Evolutionary conservation across 2,797 vertebrate species (phyloP), one percentile per base, ranked within the genome.

Genomic region (Hemitrygon akajei): DNA sequence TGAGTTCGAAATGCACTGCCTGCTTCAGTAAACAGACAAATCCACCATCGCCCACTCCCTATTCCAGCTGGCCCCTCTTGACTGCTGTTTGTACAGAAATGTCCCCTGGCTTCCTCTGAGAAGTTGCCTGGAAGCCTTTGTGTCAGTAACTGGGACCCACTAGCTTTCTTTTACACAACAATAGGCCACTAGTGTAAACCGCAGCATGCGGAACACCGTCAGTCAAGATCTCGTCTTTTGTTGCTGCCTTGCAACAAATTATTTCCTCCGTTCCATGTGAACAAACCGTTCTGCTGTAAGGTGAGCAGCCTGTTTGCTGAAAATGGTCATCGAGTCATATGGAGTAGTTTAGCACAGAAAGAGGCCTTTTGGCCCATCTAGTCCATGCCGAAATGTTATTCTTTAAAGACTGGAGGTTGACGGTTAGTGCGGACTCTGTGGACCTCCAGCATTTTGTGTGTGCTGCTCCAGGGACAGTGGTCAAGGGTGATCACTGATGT

Each of bases 11-110:
- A 93, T 75, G 71, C 12, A 16, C 34, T 56, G 47, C 2, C 25
- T 56, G 27, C 71, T 76, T 75, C 30, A 92, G 37, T 92, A 92
- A 92, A 92, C 91, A 91, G 34, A 93, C 71, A 20, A 66, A 37
- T 34, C 7, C 4, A 16, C 84, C 12, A 75, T 25, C 71, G 6
- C 71, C 14, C 56, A 58, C 7, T 47, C 12, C 40, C 7, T 3
- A 22, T 1, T 9, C 47, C 7, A 75, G 71, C 80, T 11, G 9
- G 12, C 63, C 37, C 69, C 91, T 40, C 34, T 56, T 0, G 37
- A 56, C 47, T 71, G 66, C n/a, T 71, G 18, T 73, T 91, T 40
- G 66, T 11, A 40, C 34, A 40, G 37, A 93, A 76, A 10, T 56
- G 40, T 93, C 73, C 47, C 25, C 58, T 25, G 1, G 7, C 71